Base-by-base conservation (phyloP, 37 sponge, comb jelly and placozoan genomes). In the Oopsacas minuta region DNA sequence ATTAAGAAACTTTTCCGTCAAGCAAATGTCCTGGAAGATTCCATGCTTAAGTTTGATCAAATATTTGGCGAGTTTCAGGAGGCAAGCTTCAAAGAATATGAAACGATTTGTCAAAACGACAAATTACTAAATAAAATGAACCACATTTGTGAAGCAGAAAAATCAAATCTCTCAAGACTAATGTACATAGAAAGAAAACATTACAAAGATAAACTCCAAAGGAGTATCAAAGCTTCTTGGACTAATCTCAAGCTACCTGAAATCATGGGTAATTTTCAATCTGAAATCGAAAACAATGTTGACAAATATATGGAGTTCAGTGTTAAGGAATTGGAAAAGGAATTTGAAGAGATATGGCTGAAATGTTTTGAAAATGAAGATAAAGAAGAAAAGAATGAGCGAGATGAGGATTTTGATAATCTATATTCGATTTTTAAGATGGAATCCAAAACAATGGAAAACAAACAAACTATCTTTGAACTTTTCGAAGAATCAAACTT, bases 361-460 rank as follows among this genome's bases (percentile, higher is more conserved):
- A 12, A n/a, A 3, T 61, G 75, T n/a, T 61, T 61, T 12, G 30
- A 3, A 25, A 34, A 61, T 61, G 22, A 61, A 7, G 30, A 10
- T 5, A 12, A 12, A 61, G 75, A 61, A 61, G 75, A 61, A 61
- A 34, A 61, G 30, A n/a, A 10, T 12, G 75, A 61, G 30, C 7
- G 20, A 25, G 75, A 20, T 61, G 75, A 61, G 5, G 5, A 61
- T 25, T 61, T 61, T 12, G 75, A 61, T 61, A 12, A 61, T n/a
- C 30, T 61, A 34, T 61, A 61, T 61, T 20, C 75, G 22, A n/a
- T 61, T 12, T 61, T 61, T 34, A 61, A n/a, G 22, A 61, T 61
- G 75, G 75, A 61, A n/a, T 61, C 75, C 17, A 61, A 61, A 61
- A 61, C 75, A n/a, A 61, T 61, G 75, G 75, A 61, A 12, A 61